phyloP scores from a whole-genome alignment of 1,140 invertebrate genomes.

The Cheumatopsyche charites region DNA sequence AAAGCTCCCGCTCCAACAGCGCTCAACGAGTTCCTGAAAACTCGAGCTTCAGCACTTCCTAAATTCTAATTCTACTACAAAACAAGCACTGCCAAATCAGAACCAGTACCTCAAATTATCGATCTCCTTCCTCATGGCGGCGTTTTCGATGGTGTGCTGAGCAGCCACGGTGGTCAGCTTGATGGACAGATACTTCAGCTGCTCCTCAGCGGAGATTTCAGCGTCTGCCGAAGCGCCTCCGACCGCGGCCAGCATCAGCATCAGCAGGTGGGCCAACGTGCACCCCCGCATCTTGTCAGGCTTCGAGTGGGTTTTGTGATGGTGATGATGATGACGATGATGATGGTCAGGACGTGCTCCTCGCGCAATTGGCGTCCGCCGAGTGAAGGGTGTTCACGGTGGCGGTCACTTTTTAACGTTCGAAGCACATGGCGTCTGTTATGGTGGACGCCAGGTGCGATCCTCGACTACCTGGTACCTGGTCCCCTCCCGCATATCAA shows the following conservation, averaged over 20 bases:
- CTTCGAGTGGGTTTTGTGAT: not conserved
- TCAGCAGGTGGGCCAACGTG: not conserved
- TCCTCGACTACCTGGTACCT: constrained; percentile 8
- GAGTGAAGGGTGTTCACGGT: constrained; percentile 24
- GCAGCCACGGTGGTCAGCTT: not conserved
- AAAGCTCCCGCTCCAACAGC: too few species aligned
- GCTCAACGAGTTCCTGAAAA: too few species aligned
- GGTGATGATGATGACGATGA: not conserved
- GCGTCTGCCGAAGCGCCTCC: not conserved
- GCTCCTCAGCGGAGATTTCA: constrained; percentile 1
- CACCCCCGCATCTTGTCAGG: not conserved
- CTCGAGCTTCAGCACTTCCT: too few species aligned
- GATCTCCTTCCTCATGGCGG: constrained; percentile 18
- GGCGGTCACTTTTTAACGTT: constrained; percentile 24
- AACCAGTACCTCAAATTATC: constrained; percentile 21
- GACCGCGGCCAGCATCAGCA: not conserved
- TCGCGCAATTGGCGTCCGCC: not conserved
- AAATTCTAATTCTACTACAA: too few species aligned
- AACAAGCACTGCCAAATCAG: not conserved
- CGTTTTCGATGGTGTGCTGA: constrained; percentile 3
- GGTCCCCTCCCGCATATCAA: not conserved
- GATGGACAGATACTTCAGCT: constrained; percentile 5
- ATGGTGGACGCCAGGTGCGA: constrained; percentile 23
- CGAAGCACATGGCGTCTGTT: constrained; percentile 26
- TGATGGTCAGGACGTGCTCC: not conserved